A percentile compares a stretch with the other conserved stretches of the same genome.
Evolutionary conservation across 2,113 vertebrate genomes (phyloP).

Genomic region (Brachypteracias leptosomus): DNA sequence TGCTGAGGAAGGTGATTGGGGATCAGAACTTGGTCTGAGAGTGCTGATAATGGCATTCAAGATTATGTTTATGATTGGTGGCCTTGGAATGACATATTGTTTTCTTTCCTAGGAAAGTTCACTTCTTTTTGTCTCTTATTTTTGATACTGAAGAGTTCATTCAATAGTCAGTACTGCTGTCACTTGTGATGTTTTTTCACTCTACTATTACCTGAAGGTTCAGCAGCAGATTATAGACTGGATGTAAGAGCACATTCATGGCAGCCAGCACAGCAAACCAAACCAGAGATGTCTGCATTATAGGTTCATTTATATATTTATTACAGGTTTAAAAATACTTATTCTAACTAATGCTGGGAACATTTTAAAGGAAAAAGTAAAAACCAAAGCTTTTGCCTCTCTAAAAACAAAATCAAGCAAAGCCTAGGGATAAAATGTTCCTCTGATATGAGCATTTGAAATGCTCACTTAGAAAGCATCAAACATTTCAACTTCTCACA

Average conservation of each 20-base stretch:
- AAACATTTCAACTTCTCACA: not conserved
- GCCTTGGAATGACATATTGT: not conserved
- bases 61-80: not conserved
- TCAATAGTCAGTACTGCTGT: not conserved
- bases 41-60: not conserved
- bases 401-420: not conserved
- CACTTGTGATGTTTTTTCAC: not conserved
- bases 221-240: not conserved
- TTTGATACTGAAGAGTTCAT: not conserved
- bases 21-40: fast-evolving
- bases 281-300: not conserved
- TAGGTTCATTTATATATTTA: not conserved
- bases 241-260: not conserved
- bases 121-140: not conserved
- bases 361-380: not conserved
- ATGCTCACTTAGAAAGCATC: not conserved
- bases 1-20: not conserved
- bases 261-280: not conserved
- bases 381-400: not conserved
- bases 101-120: not conserved
- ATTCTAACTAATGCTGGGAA: not conserved
- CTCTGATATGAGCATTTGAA: not conserved
- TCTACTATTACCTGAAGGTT: not conserved
- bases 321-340: not conserved
- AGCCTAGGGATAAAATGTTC: not conserved